Percentiles rank a stretch among this genome's conserved stretches.
Evolutionary conservation across 2,113 vertebrate species (phyloP).

Genomic region (Motacilla tschutschensis): DNA sequence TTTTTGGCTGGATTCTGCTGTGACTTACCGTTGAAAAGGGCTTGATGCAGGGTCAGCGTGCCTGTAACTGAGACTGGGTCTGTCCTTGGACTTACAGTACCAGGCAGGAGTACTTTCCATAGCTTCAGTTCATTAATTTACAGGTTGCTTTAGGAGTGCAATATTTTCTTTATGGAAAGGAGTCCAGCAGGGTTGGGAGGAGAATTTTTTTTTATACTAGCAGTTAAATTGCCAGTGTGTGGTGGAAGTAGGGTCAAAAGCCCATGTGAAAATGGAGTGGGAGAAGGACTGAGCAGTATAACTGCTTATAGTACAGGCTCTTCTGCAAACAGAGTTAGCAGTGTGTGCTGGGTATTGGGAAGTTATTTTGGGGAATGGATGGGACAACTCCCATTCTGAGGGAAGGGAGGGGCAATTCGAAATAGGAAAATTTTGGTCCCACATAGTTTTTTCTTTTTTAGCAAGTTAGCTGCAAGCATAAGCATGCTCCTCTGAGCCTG

Average conservation of each 20-base stretch:
- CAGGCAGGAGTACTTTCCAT: neutral
- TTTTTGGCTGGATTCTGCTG: constrained; percentile 9
- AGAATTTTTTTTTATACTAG: neutral
- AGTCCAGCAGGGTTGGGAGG: neutral
- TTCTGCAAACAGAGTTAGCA: neutral
- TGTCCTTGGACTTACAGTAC: neutral
- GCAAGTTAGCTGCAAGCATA: constrained; percentile 24
- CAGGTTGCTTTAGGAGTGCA: neutral
- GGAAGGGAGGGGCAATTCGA: neutral
- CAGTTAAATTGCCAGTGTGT: neutral
- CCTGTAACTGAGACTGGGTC: neutral
- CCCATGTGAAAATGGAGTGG: neutral
- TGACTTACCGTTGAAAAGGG: neutral
- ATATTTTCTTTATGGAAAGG: neutral
- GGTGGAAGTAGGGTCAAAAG: neutral
- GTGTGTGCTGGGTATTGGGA: neutral
- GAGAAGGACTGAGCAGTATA: neutral
- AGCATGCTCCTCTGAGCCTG: constrained; percentile 17
- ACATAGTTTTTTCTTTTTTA: constrained; percentile 23
- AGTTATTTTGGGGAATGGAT: constrained; percentile 3
- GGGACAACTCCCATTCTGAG: neutral
- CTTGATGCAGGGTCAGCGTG: neutral
- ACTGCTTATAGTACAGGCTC: neutral
- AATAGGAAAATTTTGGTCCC: constrained; percentile 9
- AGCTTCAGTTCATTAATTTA: neutral